Evolutionary conservation across 2,113 vertebrate species (phyloP).

Genomic region (Prionailurus viverrinus): DNA sequence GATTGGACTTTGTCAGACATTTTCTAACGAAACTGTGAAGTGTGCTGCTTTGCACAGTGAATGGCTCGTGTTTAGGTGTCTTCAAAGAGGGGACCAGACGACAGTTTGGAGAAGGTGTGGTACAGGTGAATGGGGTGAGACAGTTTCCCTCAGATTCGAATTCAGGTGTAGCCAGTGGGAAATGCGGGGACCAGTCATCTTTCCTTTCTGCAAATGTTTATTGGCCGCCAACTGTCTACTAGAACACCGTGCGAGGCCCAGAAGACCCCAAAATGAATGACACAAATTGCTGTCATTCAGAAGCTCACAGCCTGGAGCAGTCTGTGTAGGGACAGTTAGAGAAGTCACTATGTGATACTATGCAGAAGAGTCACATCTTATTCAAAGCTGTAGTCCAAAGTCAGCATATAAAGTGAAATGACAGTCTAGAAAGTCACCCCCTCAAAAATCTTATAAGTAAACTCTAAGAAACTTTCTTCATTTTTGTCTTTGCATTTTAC

Average conservation of each 20-base stretch:
- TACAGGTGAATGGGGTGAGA: neutral
- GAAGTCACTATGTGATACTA: neutral
- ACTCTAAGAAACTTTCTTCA: neutral
- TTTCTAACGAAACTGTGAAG: neutral
- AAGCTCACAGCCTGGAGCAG: neutral
- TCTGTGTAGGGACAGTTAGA: neutral
- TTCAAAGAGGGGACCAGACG: neutral
- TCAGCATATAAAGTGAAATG: conserved; percentile 1
- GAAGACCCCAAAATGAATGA: neutral
- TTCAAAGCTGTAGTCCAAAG: neutral
- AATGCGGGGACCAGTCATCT: neutral
- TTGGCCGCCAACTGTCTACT: neutral
- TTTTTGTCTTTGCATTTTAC: conserved; percentile 10
- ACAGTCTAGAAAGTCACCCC: neutral
- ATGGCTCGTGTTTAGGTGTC: neutral
- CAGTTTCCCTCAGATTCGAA: neutral
- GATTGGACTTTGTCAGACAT: neutral
- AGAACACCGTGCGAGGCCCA: neutral
- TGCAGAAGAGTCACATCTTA: neutral
- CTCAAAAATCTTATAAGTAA: neutral
- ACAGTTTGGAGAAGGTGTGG: neutral
- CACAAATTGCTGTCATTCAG: neutral
- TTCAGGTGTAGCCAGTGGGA: neutral
- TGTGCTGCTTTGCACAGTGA: neutral
- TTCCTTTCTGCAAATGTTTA: neutral